Base-by-base conservation (phyloP, 2,797 vertebrate species). In the Okamejei kenojei region DNA sequence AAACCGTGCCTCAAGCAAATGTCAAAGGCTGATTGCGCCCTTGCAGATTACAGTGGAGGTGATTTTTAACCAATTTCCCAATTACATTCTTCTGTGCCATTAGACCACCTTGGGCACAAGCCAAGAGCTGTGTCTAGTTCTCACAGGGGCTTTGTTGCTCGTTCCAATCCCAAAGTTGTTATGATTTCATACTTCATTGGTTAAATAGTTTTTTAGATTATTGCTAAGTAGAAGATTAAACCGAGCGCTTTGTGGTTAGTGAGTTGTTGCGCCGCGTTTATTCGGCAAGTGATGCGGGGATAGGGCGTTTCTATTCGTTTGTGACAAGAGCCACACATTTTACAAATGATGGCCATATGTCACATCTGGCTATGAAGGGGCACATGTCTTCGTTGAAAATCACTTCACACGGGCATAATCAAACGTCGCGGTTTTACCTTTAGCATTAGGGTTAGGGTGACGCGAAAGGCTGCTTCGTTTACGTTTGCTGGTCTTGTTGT, bases 31-130 rank as follows among this genome's bases (percentile, higher is more conserved):
- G 94, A 96, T 94, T 95, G 94, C 93, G 94, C 94, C 94, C 95
- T 95, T 95, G 94, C 94, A 95, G 95, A 95, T 94, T 95, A 93
- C 94, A 88, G 93, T 94, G 93, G 38, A 95, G 93, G 84, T 94
- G 95, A 95, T 96, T 96, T 96, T 94, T 93, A 95, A 95, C 95
- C 96, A 95, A 96, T 97, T 97, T 96, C 97, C 95, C 94, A 95
- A 96, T 96, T 96, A 96, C 95, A 94, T 94, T 91, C 93, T 93
- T 79, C 93, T 95, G 93, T 93, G 77, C 94, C 94, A 68, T 93
- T 94, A 93, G 94, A 95, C 95, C 95, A 94, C 95, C 93, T 94
- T 58, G 93, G 93, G 93, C 93, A 95, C 95, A 94, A 93, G 93
- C 94, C 79, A 93, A 94, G 93, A 94, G 94, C 94, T 94, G 95